phyloP scores from a whole-genome alignment of 2,113 vertebrate genomes.

The Geococcyx californianus region DNA sequence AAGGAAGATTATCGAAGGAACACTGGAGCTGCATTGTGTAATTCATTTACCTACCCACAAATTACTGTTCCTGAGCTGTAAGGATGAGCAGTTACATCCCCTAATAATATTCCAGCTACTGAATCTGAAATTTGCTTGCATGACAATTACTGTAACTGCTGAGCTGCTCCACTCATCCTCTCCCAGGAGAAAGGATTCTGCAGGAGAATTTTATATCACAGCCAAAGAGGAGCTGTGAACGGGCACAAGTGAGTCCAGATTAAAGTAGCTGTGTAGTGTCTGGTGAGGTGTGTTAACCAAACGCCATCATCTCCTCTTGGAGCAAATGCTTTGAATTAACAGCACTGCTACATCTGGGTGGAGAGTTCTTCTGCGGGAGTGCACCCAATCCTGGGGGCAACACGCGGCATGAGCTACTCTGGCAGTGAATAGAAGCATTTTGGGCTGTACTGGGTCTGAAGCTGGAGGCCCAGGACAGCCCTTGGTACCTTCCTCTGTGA shows the following conservation, averaged over 20 bases:
- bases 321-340: background rate
- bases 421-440: background rate
- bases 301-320: background rate
- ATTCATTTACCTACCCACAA: background rate
- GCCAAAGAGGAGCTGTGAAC: background rate
- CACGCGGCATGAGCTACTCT: background rate
- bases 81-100: background rate
- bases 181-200: background rate
- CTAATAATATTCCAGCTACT: background rate
- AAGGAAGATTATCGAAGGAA: background rate
- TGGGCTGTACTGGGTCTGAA: background rate
- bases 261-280: background rate
- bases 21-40: background rate
- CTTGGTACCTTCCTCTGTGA: background rate
- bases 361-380: background rate
- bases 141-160: background rate
- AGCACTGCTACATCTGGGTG: background rate
- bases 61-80: background rate
- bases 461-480: too few species aligned
- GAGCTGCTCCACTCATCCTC: background rate
- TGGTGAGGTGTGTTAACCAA: background rate
- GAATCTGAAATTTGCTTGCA: background rate
- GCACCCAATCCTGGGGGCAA: background rate
- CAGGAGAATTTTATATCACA: background rate
- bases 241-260: background rate